Evolutionary conservation across 1,140 invertebrate species (phyloP).

Genomic region (Cecropterus lyciades): DNA sequence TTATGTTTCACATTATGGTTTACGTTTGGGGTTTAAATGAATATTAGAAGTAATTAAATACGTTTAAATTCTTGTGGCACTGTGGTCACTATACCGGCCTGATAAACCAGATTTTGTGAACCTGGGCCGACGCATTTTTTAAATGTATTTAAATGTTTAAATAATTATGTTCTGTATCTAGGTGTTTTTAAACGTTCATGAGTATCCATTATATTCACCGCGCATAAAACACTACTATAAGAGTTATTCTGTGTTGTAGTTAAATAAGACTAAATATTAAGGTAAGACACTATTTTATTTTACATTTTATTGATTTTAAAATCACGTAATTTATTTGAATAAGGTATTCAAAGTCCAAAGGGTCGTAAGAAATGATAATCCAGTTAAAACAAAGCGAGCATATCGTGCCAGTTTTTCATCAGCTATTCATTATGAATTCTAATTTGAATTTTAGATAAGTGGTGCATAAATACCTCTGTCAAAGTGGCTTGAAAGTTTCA

Average conservation of each 20-base stretch:
- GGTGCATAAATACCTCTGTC: constrained; percentile 15
- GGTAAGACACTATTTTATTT: too few species aligned
- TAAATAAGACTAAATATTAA: too few species aligned
- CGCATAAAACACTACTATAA: too few species aligned
- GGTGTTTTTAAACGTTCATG: too few species aligned
- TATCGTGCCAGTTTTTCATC: constrained; percentile 16
- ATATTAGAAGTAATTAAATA: background rate
- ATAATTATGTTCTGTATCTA: too few species aligned
- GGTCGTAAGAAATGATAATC: background rate
- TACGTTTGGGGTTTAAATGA: background rate
- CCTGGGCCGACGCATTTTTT: too few species aligned
- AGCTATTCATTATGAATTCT: constrained; percentile 30
- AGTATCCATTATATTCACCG: too few species aligned
- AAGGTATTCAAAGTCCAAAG: background rate
- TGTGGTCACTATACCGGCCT: too few species aligned
- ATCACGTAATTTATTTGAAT: background rate
- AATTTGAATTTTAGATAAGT: constrained; percentile 33
- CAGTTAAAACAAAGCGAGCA: constrained; percentile 26
- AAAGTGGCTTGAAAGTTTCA: constrained; percentile 16
- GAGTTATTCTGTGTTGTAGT: too few species aligned
- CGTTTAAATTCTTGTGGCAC: too few species aligned
- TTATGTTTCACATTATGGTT: background rate
- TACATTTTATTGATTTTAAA: background rate
- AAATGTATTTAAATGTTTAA: too few species aligned
- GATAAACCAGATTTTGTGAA: too few species aligned